Base-by-base conservation (phyloP, 2,888 invertebrate genomes). In the Xestoiulus laeticollis region DNA sequence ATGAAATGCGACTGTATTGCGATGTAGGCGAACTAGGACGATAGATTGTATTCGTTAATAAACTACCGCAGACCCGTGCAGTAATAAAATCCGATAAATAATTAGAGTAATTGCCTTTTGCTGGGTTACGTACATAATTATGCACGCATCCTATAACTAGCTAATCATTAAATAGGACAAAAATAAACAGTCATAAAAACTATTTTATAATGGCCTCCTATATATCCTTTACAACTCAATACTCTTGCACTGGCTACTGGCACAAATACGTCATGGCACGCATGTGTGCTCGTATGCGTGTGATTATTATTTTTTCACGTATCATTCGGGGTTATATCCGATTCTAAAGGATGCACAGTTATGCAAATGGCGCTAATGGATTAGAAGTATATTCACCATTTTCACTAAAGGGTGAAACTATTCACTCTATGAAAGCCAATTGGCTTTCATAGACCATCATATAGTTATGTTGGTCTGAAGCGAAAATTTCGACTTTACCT, bases 101-200 rank as follows among this genome's bases (percentile, higher is more conserved):
- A 68, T 68, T 68, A 68, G 68, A 68, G 68, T 68, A 68, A 68
- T 68, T 68, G 68, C 68, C 68, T 26, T 68, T 68, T 68, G 68
- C 26, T 68, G 8, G 6, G 6, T 26, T 68, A 26, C 68, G 68
- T 68, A 68, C 68, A 68, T 26, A 68, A 68, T 68, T 68, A 68
- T 68, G 68, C 68, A 68, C 68, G 68, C 68, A 68, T 68, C 26
- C 68, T 68, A 68, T 68, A 68, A 68, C 68, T 68, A 68, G 68
- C 26, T 68, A 68, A 68, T 68, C 68, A 68, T 68, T 68, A 68
- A 68, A 68, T 10, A 68, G 68, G 68, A 68, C 26, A n/a, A 68
- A 68, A 68, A 68, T 68, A 68, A 68, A 68, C 68, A 68, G 26
- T 68, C 22, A 68, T 68, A 68, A 68, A 53, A 68, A 68, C 68